Conservation (phyloP, 2,797 vertebrate species). For the Pseudomugil tenellus region DNA sequence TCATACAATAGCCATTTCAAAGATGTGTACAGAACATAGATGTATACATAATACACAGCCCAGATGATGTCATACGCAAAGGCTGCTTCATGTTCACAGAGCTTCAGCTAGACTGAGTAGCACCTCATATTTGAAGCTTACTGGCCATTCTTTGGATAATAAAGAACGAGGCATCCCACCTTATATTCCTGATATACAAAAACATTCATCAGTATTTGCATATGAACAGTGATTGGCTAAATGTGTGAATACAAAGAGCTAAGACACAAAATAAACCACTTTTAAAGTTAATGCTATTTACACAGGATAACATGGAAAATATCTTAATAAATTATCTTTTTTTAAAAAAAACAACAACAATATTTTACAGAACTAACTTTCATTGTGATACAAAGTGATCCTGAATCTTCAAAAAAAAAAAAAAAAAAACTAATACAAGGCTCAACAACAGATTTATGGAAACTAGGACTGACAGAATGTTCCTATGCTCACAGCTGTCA, state of each 20-base stretch:
- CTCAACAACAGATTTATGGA: constrained; percentile 61
- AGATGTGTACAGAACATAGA: constrained; percentile 61
- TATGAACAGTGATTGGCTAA: constrained; percentile 77
- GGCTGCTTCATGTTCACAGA: constrained; percentile 42
- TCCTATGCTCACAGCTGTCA: constrained; percentile 70
- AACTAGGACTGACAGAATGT: constrained; percentile 54
- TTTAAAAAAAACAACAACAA: constrained; percentile 58
- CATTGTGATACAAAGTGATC: constrained; percentile 75
- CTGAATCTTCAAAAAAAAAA: constrained; percentile 61
- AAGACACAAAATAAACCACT: constrained; percentile 75
- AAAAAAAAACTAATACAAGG: constrained; percentile 52
- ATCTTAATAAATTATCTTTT: constrained; percentile 83
- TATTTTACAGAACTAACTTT: constrained; percentile 81
- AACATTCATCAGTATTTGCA: constrained; percentile 77
- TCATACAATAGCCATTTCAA: constrained; percentile 68
- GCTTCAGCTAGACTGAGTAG: constrained; percentile 39
- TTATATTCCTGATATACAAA: constrained; percentile 83
- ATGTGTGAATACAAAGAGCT: constrained; percentile 76
- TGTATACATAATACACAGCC: constrained; percentile 61
- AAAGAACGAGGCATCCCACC: constrained; percentile 68
- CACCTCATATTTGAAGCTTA: constrained; percentile 56
- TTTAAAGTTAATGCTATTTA: constrained; percentile 77
- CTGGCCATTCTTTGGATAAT: constrained; percentile 72
- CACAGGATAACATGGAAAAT: constrained; percentile 73
- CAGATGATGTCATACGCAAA: constrained; percentile 48